Conservation (phyloP, 2,113 vertebrate genomes). For the Eurypyga helias region DNA sequence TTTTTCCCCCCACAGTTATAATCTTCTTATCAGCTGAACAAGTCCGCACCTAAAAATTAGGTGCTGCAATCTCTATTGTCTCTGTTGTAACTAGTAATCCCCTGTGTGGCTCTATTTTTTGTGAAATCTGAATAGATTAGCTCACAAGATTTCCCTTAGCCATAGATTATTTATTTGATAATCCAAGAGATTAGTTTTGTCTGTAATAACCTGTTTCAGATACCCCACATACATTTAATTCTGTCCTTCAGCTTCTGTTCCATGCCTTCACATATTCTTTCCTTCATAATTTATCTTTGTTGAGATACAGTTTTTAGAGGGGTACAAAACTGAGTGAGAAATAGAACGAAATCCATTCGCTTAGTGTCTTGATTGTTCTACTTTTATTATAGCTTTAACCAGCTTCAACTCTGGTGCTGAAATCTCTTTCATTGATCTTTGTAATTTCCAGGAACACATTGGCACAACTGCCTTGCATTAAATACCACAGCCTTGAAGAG, state of each 20-base stretch:
- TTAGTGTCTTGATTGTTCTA: neutral
- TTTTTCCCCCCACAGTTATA: neutral
- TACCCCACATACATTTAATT: neutral
- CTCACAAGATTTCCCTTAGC: neutral
- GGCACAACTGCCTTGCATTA: neutral
- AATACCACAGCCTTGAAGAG: neutral
- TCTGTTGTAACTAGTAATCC: neutral
- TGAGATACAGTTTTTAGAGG: neutral
- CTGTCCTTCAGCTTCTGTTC: neutral
- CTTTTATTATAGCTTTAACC: neutral
- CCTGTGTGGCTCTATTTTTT: neutral
- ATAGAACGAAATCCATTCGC: neutral
- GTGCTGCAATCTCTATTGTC: neutral
- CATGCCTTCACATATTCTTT: neutral
- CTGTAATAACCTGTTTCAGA: neutral
- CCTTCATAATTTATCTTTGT: neutral
- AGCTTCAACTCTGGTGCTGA: neutral
- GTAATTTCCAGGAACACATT: conserved; percentile 13
- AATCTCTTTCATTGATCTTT: neutral
- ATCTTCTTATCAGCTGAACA: neutral
- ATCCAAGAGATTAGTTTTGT: neutral
- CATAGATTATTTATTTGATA: neutral
- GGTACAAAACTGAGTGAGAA: neutral
- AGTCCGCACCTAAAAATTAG: neutral
- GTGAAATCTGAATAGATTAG: neutral